These are phyloP conservation scores for Parthenolecanium corni DNA, from an alignment of 2,888 invertebrate genomes.

Conservation along the genomic window DNA sequence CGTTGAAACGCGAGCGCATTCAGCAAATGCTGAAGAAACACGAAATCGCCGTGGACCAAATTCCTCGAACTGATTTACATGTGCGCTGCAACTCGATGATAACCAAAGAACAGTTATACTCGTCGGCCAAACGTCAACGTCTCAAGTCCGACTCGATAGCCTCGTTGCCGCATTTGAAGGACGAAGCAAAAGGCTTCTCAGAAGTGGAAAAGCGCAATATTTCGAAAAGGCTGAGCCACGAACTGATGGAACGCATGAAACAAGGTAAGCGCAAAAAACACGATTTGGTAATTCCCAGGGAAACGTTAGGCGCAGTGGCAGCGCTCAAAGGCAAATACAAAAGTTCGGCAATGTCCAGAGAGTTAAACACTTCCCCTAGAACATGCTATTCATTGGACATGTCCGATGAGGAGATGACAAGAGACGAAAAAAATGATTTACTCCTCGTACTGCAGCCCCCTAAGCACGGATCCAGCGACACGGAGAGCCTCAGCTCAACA, in stretches of 20 bases:
- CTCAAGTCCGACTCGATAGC: slow-evolving; percentile 48
- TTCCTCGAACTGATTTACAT: slow-evolving; percentile 39
- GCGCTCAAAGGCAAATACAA: slow-evolving; percentile 42
- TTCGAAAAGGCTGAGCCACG: slow-evolving; percentile 59
- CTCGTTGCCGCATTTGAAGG: slow-evolving; percentile 35
- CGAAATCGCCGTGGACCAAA: slow-evolving; percentile 43
- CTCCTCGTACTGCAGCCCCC: slow-evolving; percentile 42
- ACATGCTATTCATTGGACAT: slow-evolving; percentile 43
- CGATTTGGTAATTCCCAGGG: slow-evolving; percentile 38
- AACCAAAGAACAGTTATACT: background rate
- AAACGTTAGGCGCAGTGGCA: slow-evolving; percentile 51
- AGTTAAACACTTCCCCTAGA: slow-evolving; percentile 38
- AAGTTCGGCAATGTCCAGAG: slow-evolving; percentile 35
- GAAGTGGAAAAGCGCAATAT: slow-evolving; percentile 62
- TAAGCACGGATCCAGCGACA: slow-evolving; percentile 11
- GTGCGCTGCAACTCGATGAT: slow-evolving; percentile 42
- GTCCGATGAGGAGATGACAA: slow-evolving; percentile 38
- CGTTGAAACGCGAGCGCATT: slow-evolving; percentile 35
- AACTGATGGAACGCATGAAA: slow-evolving; percentile 49
- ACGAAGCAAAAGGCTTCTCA: slow-evolving; percentile 37
- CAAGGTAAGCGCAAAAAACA: slow-evolving; percentile 36
- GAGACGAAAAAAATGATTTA: slow-evolving; percentile 39
- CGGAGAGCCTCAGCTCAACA: slow-evolving; percentile 32
- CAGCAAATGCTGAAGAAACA: slow-evolving; percentile 32
- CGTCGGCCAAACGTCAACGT: slow-evolving; percentile 37